Evolutionary conservation across 2,113 vertebrate species (phyloP).

Genomic region (Ia io): DNA sequence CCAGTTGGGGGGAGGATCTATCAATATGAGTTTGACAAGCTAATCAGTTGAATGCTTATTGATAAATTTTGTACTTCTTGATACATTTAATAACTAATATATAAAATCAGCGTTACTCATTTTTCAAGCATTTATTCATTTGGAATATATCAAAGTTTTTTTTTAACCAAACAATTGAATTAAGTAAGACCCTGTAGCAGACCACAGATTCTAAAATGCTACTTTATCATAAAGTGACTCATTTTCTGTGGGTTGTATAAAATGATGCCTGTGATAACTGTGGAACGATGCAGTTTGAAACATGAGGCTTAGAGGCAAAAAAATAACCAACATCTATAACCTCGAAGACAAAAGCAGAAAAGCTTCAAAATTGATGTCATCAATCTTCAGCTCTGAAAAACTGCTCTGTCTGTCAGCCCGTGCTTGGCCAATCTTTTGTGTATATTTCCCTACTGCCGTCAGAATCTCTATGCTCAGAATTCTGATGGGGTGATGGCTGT

Average conservation of each 20-base stretch:
- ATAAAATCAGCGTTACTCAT: slow-evolving; percentile 8
- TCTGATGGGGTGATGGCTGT: slow-evolving; percentile 30
- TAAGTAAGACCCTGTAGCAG: slow-evolving; percentile 36
- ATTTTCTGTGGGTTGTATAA: slow-evolving; percentile 62
- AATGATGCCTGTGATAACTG: slow-evolving; percentile 58
- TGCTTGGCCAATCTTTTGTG: slow-evolving; percentile 43
- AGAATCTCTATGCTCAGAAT: slow-evolving; percentile 21
- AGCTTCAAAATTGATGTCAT: slow-evolving; percentile 77
- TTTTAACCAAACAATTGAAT: not conserved
- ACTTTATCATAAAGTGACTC: slow-evolving; percentile 64
- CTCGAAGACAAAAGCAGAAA: slow-evolving; percentile 72
- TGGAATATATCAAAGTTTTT: slow-evolving; percentile 49
- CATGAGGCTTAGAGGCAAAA: slow-evolving; percentile 43
- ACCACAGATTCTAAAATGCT: slow-evolving; percentile 55
- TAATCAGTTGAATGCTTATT: not conserved
- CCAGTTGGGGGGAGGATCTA: too few species aligned
- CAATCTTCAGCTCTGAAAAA: slow-evolving; percentile 67
- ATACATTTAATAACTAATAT: not conserved
- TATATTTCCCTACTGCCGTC: slow-evolving; percentile 10
- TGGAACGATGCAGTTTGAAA: slow-evolving; percentile 73
- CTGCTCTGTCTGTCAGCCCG: slow-evolving; percentile 59
- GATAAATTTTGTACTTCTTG: not conserved
- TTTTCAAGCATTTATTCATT: slow-evolving; percentile 38
- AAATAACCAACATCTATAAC: slow-evolving; percentile 61
- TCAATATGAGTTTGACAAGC: not conserved